These are phyloP conservation scores for Thereuonema tuberculata DNA, from an alignment of 1,140 invertebrate genomes.

Conservation along the genomic window DNA sequence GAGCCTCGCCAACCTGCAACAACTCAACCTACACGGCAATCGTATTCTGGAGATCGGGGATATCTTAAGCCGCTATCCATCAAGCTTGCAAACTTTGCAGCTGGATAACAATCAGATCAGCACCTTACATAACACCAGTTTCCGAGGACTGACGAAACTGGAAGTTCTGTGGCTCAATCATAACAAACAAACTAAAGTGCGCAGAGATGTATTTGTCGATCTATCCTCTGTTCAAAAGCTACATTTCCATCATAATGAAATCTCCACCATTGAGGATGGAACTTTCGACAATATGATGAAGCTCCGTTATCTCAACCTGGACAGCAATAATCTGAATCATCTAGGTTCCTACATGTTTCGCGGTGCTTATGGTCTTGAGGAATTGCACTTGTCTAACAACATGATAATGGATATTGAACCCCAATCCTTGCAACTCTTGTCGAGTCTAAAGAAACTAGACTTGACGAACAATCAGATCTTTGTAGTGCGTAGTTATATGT, in stretches of 20 bases:
- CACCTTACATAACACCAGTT: constrained; percentile 57
- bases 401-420: constrained; percentile 38
- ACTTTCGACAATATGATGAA: constrained; percentile 59
- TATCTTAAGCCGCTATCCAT: constrained; percentile 47
- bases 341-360: constrained; percentile 22
- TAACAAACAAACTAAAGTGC: constrained; percentile 58
- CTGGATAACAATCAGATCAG: constrained; percentile 66
- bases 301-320: constrained; percentile 44
- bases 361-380: constrained; percentile 50
- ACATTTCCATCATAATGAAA: constrained; percentile 68
- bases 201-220: constrained; percentile 55
- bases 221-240: constrained; percentile 55
- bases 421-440: constrained; percentile 41
- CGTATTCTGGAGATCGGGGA: constrained; percentile 57
- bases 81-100: constrained; percentile 68
- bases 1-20: constrained; percentile 64
- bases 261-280: constrained; percentile 58
- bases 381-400: constrained; percentile 47
- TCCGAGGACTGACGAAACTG: constrained; percentile 59
- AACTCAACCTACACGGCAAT: constrained; percentile 76
- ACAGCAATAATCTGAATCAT: constrained; percentile 26
- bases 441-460: constrained; percentile 44
- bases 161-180: constrained; percentile 75
- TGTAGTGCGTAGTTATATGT: constrained; percentile 37
- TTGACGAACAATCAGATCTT: constrained; percentile 44